Evolutionary conservation across 2,797 vertebrate genomes (phyloP).

Genomic region (Lycodopsis pacificus): DNA sequence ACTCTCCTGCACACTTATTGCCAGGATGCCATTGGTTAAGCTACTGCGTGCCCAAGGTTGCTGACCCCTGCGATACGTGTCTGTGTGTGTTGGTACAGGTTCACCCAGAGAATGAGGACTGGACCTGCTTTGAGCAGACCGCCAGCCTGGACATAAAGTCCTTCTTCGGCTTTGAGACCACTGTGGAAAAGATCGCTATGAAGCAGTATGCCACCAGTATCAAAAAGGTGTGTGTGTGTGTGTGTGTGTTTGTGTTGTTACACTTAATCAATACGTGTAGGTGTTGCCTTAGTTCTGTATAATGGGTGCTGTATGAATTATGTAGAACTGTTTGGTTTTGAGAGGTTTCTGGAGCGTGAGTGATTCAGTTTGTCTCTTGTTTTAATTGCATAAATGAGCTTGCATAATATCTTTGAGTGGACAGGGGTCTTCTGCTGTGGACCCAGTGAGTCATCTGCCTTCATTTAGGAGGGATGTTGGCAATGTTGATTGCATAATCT

Average conservation of each 20-base stretch:
- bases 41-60: neutral
- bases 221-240: conserved; percentile 81
- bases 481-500: neutral
- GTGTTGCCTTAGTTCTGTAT: neutral
- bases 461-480: conserved; percentile 8
- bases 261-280: neutral
- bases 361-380: conserved; percentile 19
- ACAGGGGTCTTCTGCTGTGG: conserved; percentile 23
- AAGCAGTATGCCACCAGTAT: conserved; percentile 98
- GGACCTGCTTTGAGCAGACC: conserved; percentile 98
- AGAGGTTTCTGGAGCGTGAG: conserved; percentile 17
- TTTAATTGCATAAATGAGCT: conserved; percentile 41
- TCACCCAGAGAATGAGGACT: conserved; percentile 97
- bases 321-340: neutral
- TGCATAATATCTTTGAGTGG: conserved; percentile 41
- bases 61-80: neutral
- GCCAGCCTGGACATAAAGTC: conserved; percentile 98
- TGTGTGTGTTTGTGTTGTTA: neutral
- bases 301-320: neutral
- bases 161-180: conserved; percentile 98
- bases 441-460: conserved; percentile 50
- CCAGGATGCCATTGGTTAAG: neutral
- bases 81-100: conserved; percentile 81
- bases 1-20: neutral
- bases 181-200: conserved; percentile 98